phyloP scores from a whole-genome alignment of 2,888 invertebrate genomes.

The Beris chalybata region DNA sequence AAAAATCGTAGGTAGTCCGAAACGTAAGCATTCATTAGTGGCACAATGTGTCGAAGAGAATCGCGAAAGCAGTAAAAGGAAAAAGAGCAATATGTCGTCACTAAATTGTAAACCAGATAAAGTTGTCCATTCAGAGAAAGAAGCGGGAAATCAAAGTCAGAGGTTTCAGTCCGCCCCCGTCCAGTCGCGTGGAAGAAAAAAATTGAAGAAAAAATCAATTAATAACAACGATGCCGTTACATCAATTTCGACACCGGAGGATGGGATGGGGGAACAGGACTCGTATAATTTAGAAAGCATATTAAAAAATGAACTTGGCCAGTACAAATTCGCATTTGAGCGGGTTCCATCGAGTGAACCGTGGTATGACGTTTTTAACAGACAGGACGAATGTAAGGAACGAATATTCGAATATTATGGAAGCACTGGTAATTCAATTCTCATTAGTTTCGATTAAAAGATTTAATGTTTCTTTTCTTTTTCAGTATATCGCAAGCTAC shows the following conservation, averaged over 20 bases:
- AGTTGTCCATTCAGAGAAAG: neutral
- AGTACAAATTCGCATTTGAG: conserved; percentile 75
- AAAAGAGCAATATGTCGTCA: conserved; percentile 10
- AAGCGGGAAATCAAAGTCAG: conserved; percentile 41
- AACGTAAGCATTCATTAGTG: conserved; percentile 33
- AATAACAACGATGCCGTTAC: neutral
- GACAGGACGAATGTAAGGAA: conserved; percentile 74
- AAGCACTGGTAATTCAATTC: conserved; percentile 42
- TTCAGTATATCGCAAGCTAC: conserved; percentile 58
- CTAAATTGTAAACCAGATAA: conserved; percentile 20
- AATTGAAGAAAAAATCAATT: conserved; percentile 3
- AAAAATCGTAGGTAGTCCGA: conserved; percentile 38
- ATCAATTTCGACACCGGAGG: conserved; percentile 48
- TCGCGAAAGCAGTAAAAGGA: conserved; percentile 36
- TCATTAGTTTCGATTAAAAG: neutral
- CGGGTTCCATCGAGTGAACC: conserved; percentile 71
- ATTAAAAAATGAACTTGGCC: conserved; percentile 41
- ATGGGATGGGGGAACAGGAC: conserved; percentile 54
- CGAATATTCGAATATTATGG: conserved; percentile 61
- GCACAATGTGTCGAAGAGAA: conserved; percentile 38
- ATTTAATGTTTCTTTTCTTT: conserved; percentile 27
- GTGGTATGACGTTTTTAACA: conserved; percentile 77
- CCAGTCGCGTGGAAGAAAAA: conserved; percentile 48
- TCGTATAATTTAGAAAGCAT: conserved; percentile 9
- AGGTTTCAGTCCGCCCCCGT: conserved; percentile 57